Evolutionary conservation across 2,113 vertebrate genomes (phyloP).

Genomic region (Symphodus melops): DNA sequence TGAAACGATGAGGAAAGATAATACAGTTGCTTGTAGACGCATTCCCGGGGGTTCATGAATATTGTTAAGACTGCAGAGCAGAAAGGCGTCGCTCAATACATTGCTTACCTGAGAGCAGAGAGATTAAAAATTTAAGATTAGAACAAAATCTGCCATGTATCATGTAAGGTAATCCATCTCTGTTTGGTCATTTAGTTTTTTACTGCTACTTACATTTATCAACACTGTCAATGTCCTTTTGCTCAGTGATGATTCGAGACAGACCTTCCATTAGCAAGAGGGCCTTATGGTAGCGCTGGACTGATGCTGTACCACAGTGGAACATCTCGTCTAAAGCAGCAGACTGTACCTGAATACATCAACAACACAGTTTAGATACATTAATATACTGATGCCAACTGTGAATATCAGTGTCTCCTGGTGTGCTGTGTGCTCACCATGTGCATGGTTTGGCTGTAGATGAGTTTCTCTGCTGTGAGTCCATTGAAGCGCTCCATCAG

Average conservation of each 20-base stretch:
- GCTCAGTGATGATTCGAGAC: constrained; percentile 86
- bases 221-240: constrained; percentile 88
- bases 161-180: background rate
- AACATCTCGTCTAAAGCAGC: constrained; percentile 97
- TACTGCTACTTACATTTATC: constrained; percentile 85
- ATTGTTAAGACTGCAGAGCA: constrained; percentile 85
- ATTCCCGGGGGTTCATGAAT: constrained; percentile 67
- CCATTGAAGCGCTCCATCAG: constrained; percentile 94
- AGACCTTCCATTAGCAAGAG: constrained; percentile 94
- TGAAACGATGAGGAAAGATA: constrained; percentile 34
- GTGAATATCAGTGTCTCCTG: constrained; percentile 2
- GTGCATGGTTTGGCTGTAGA: constrained; percentile 92
- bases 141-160: background rate
- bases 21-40: constrained; percentile 19
- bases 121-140: constrained; percentile 2
- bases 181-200: background rate
- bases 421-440: constrained; percentile 83
- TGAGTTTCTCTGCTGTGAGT: constrained; percentile 93
- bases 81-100: constrained; percentile 93
- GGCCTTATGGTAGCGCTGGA: constrained; percentile 93
- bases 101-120: constrained; percentile 86
- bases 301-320: constrained; percentile 86
- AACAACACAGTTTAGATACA: background rate
- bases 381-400: background rate
- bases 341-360: constrained; percentile 86